Conservation (phyloP, 2,113 vertebrate species). For the Accipiter cooperii region DNA sequence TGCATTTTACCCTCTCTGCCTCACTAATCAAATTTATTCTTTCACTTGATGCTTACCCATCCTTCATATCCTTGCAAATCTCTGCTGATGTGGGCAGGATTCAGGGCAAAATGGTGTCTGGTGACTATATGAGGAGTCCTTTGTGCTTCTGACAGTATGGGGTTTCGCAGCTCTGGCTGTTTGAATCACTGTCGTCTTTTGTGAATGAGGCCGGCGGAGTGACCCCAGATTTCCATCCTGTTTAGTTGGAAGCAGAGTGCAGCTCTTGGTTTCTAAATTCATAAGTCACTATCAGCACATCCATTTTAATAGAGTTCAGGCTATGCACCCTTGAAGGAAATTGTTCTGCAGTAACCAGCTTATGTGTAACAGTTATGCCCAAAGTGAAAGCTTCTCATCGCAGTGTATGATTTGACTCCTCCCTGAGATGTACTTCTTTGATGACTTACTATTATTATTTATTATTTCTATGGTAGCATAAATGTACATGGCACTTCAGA, state of each 20-base stretch:
- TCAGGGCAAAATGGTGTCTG: not conserved
- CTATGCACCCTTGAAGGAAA: not conserved
- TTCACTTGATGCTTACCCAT: not conserved
- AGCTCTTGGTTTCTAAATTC: not conserved
- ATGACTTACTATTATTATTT: not conserved
- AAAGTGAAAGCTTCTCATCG: not conserved
- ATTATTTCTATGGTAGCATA: not conserved
- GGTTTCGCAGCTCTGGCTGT: not conserved
- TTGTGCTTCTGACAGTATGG: not conserved
- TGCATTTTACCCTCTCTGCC: not conserved
- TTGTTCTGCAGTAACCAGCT: conserved; percentile 2
- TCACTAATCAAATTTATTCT: not conserved
- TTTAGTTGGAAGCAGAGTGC: not conserved
- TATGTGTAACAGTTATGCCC: not conserved
- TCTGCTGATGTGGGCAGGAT: not conserved
- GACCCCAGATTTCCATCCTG: not conserved
- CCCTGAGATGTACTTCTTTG: not conserved
- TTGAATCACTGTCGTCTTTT: fast-evolving
- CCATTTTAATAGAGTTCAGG: conserved; percentile 30
- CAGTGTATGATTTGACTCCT: not conserved
- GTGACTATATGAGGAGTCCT: not conserved
- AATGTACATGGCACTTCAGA: not conserved
- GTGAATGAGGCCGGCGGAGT: not conserved
- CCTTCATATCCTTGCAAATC: not conserved
- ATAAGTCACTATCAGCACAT: not conserved